Evolutionary conservation across 2,113 vertebrate genomes (phyloP).

Genomic region (Pitta sordida): DNA sequence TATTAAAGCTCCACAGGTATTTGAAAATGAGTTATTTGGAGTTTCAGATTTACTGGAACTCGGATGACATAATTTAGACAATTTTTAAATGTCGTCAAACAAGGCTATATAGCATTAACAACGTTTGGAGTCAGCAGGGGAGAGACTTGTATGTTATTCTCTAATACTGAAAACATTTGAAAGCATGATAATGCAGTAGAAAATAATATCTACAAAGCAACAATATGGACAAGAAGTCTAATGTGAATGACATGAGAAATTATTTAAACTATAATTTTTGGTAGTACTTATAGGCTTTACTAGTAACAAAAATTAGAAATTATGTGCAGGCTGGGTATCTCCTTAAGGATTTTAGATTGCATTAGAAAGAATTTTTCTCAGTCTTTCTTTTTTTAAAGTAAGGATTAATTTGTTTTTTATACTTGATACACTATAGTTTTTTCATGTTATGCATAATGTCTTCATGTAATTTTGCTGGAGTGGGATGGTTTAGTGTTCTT

Average conservation of each 20-base stretch:
- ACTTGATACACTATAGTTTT: not conserved
- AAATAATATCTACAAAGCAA: not conserved
- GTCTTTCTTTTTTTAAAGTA: not conserved
- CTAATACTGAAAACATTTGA: not conserved
- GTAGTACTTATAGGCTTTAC: not conserved
- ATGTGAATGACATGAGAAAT: not conserved
- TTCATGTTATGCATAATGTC: not conserved
- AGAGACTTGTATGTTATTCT: not conserved
- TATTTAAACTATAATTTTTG: not conserved
- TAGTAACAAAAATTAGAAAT: not conserved
- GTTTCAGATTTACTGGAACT: not conserved
- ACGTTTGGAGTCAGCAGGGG: not conserved
- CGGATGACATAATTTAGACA: not conserved
- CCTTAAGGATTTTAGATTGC: not conserved
- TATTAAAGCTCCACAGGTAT: not conserved
- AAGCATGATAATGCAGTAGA: not conserved
- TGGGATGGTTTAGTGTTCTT: not conserved
- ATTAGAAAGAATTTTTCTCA: not conserved
- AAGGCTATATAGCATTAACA: not conserved
- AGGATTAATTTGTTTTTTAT: not conserved
- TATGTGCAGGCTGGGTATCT: not conserved
- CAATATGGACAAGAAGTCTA: not conserved
- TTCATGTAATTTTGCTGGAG: not conserved
- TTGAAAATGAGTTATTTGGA: not conserved
- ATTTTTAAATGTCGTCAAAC: not conserved